A percentile compares a stretch with the other conserved stretches of the same genome.
phyloP scores from a whole-genome alignment of 1,140 invertebrate genomes.

The Heliconius melpomene region DNA sequence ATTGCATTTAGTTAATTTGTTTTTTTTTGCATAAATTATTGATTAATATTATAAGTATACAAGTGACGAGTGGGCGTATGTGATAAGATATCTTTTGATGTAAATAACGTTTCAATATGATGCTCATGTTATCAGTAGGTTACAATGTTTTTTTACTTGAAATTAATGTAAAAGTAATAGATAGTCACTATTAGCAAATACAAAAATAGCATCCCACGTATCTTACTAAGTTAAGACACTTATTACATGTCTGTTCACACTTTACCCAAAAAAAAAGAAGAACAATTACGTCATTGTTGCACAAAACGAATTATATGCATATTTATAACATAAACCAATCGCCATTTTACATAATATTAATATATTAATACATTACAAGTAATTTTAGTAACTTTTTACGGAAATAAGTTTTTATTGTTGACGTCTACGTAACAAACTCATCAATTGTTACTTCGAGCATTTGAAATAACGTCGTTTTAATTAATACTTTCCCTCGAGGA shows the following conservation, averaged over 20 bases:
- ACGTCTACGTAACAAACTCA: constrained; percentile 14
- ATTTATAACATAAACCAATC: no score
- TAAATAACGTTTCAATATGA: background rate
- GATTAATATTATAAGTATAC: background rate
- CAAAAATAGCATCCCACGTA: no score
- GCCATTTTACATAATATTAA: no score
- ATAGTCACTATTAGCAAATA: no score
- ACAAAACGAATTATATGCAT: no score
- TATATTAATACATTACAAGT: background rate
- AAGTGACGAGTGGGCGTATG: background rate
- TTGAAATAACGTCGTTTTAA: constrained; percentile 61
- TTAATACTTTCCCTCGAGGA: constrained; percentile 73
- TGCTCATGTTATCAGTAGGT: background rate
- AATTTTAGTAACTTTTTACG: background rate
- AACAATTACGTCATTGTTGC: no score
- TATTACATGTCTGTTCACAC: no score
- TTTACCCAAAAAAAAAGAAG: no score
- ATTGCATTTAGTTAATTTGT: no score
- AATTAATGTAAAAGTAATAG: no score
- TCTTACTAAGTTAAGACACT: no score
- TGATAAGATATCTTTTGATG: background rate
- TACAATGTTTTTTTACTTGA: background rate
- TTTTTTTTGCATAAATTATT: background rate
- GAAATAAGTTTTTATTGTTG: background rate
- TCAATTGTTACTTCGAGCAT: constrained; percentile 38